phyloP scores from a whole-genome alignment of 2,113 vertebrate species.

The Pteruthius melanotis region DNA sequence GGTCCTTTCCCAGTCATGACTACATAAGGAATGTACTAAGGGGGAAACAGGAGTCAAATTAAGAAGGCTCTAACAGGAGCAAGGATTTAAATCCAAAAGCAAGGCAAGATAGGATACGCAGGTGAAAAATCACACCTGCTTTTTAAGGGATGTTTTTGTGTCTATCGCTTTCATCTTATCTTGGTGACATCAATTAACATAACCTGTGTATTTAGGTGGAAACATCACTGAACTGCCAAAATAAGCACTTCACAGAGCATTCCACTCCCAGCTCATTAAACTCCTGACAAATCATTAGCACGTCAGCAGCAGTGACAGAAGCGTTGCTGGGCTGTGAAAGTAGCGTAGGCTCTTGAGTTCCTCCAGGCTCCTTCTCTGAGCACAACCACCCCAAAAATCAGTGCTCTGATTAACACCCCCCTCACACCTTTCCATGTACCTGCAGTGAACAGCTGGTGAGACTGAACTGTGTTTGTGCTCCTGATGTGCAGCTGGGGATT shows the following conservation, averaged over 20 bases:
- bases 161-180: background rate
- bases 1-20: background rate
- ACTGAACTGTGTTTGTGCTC: background rate
- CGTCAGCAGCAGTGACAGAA: background rate
- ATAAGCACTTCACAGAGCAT: constrained; percentile 8
- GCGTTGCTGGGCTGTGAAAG: background rate
- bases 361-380: background rate
- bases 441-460: background rate
- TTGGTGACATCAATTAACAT: constrained; percentile 5
- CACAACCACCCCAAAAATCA: background rate
- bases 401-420: background rate
- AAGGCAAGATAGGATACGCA: background rate
- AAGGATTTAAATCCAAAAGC: background rate
- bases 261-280: background rate
- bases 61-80: background rate
- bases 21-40: background rate
- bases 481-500: background rate
- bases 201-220: background rate
- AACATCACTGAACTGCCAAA: background rate
- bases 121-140: background rate
- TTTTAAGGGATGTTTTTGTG: background rate
- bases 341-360: background rate
- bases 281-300: constrained; percentile 43
- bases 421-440: background rate
- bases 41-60: background rate